These are phyloP conservation scores for Montipora cactus DNA, from an alignment of 64 coral and sea anemone species.

Conservation along the genomic window DNA sequence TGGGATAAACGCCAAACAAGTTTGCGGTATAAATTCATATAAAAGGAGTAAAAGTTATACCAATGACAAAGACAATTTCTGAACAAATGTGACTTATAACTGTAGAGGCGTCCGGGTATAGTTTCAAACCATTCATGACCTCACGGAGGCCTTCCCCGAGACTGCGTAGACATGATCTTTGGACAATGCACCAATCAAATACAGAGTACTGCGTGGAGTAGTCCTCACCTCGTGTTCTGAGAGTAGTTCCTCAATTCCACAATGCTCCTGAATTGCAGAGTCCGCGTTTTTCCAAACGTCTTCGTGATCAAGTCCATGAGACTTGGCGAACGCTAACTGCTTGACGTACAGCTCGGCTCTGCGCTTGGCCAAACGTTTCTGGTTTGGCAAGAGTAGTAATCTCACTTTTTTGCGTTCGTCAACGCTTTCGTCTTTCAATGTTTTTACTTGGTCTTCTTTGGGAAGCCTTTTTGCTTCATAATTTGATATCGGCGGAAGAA, in stretches of 20 bases:
- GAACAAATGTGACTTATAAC: too few species aligned
- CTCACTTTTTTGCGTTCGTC: background rate
- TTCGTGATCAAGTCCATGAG: slow-evolving; percentile 39
- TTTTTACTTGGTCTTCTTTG: background rate
- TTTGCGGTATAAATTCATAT: too few species aligned
- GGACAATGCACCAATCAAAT: slow-evolving; percentile 68
- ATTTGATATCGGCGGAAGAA: slow-evolving; percentile 64
- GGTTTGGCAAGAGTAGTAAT: slow-evolving; percentile 36
- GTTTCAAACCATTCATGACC: too few species aligned
- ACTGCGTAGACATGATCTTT: slow-evolving; percentile 1
- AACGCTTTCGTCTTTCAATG: background rate
- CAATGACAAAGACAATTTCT: too few species aligned
- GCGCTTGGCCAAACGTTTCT: slow-evolving; percentile 40
- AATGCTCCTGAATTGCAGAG: background rate
- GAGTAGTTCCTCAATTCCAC: background rate
- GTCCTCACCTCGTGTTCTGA: background rate
- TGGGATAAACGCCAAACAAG: too few species aligned
- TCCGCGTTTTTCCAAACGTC: slow-evolving; percentile 22
- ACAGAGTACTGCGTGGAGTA: slow-evolving; percentile 14
- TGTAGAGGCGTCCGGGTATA: too few species aligned
- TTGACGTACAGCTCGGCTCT: slow-evolving; percentile 36
- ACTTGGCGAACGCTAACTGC: slow-evolving; percentile 47
- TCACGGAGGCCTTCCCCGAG: background rate
- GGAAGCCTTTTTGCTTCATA: slow-evolving; percentile 61
- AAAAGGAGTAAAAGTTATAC: too few species aligned